Percentiles rank a stretch among this genome's conserved stretches.
Conservation (phyloP, 2,888 invertebrate species). For the Malacosoma neustria region DNA sequence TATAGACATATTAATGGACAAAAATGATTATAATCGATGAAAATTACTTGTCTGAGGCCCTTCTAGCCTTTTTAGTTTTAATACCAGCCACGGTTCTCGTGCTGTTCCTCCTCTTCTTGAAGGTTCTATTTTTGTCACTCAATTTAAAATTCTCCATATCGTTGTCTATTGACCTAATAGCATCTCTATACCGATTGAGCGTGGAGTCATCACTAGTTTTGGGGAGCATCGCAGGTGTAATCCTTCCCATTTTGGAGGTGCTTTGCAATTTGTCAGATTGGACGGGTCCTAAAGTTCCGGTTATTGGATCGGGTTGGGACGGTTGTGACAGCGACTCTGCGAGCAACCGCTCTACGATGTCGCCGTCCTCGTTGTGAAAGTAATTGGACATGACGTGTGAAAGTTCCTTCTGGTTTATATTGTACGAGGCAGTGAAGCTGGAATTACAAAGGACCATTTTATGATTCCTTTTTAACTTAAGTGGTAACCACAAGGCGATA, state of each 20-base stretch:
- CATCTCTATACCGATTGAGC: constrained; percentile 38
- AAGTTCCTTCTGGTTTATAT: constrained; percentile 26
- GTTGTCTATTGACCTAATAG: constrained; percentile 20
- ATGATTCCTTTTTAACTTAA: too few species aligned
- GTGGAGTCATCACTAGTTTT: constrained; percentile 22
- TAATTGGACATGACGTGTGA: constrained; percentile 22
- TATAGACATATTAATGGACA: too few species aligned
- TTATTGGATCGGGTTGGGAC: constrained; percentile 31
- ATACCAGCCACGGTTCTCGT: too few species aligned
- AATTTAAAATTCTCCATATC: constrained; percentile 17
- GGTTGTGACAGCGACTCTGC: constrained; percentile 32
- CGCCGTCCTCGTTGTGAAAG: constrained; percentile 24
- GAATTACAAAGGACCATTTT: too few species aligned
- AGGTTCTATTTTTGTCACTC: too few species aligned
- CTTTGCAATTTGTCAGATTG: constrained; percentile 33
- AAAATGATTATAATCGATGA: too few species aligned
- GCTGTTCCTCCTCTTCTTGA: too few species aligned
- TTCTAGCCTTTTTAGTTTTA: constrained; percentile 22
- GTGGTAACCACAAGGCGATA: too few species aligned
- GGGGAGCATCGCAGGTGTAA: constrained; percentile 19
- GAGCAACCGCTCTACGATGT: constrained; percentile 33
- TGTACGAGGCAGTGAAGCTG: constrained; percentile 24
- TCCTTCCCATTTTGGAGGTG: constrained; percentile 23
- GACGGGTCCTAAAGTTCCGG: constrained; percentile 32
- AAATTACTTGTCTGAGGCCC: constrained; percentile 8